These are phyloP conservation scores for Tipula confusa DNA, from an alignment of 2,888 invertebrate species.

Conservation along the genomic window DNA sequence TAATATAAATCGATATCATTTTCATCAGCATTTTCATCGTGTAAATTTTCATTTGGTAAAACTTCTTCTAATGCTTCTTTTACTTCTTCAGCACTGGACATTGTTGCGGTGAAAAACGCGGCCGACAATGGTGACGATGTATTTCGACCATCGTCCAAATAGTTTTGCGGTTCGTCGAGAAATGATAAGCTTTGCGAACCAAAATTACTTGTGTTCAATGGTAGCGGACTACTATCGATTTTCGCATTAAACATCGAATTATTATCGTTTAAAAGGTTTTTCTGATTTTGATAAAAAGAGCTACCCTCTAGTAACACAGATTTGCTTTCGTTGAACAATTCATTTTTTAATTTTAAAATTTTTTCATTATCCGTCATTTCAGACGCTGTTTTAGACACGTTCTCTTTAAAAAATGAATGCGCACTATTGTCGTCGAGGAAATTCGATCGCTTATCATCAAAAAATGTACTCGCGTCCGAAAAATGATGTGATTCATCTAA, in stretches of 20 bases:
- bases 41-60: slow-evolving; percentile 69
- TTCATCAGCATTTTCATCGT: slow-evolving; percentile 52
- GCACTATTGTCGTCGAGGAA: slow-evolving; percentile 41
- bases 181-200: slow-evolving; percentile 49
- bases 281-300: slow-evolving; percentile 32
- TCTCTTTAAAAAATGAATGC: slow-evolving; percentile 42
- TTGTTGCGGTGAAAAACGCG: slow-evolving; percentile 77
- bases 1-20: slow-evolving; percentile 51
- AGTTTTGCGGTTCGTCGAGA: slow-evolving; percentile 49
- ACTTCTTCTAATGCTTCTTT: slow-evolving; percentile 83
- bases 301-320: slow-evolving; percentile 40
- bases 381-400: slow-evolving; percentile 36
- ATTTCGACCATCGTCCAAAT: slow-evolving; percentile 61
- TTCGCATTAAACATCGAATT: slow-evolving; percentile 42
- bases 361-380: slow-evolving; percentile 46
- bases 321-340: slow-evolving; percentile 39
- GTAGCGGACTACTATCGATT: slow-evolving; percentile 42
- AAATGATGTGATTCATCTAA: slow-evolving; percentile 48
- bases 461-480: slow-evolving; percentile 47
- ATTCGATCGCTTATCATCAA: slow-evolving; percentile 45
- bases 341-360: slow-evolving; percentile 47
- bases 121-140: slow-evolving; percentile 77
- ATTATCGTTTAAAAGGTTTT: slow-evolving; percentile 37
- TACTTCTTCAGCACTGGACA: slow-evolving; percentile 82
- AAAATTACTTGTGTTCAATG: slow-evolving; percentile 41